phyloP scores from a whole-genome alignment of 2,888 invertebrate genomes.

The Drosophila phalerata region DNA sequence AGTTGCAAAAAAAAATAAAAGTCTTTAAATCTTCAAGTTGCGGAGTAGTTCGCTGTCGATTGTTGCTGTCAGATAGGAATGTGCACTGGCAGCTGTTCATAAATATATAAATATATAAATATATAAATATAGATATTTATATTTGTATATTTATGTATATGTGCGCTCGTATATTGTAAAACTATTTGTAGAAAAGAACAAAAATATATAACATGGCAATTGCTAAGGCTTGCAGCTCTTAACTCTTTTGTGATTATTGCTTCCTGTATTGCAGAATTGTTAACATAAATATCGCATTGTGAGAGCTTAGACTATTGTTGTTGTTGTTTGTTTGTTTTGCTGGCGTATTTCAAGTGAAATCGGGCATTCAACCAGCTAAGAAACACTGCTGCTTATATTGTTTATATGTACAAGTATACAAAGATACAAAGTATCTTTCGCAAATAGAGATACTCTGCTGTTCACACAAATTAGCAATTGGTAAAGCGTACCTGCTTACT shows the following conservation, averaged over 20 bases:
- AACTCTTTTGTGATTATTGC: slow-evolving; percentile 46
- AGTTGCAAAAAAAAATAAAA: slow-evolving; percentile 50
- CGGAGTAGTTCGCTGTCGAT: slow-evolving; percentile 12
- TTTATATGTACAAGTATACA: slow-evolving; percentile 9
- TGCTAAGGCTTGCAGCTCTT: slow-evolving; percentile 41
- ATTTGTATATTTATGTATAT: slow-evolving; percentile 3
- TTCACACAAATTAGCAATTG: slow-evolving; percentile 72
- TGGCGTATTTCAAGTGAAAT: slow-evolving; percentile 67
- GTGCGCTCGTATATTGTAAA: slow-evolving; percentile 12
- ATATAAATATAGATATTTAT: slow-evolving; percentile 29
- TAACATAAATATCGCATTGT: slow-evolving; percentile 38
- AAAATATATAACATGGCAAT: slow-evolving; percentile 36
- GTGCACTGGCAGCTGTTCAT: slow-evolving; percentile 33
- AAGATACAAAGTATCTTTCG: slow-evolving; percentile 58
- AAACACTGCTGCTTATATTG: slow-evolving; percentile 25
- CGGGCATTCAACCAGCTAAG: slow-evolving; percentile 65
- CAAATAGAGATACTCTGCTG: slow-evolving; percentile 63
- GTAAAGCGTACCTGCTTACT: slow-evolving; percentile 64
- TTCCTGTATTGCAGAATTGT: slow-evolving; percentile 63
- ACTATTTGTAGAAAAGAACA: slow-evolving; percentile 34
- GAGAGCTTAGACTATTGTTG: slow-evolving; percentile 35
- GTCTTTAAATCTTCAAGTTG: slow-evolving; percentile 27
- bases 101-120: slow-evolving; percentile 18
- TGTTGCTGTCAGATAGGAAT: slow-evolving; percentile 24
- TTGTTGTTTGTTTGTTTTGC: slow-evolving; percentile 8